Base-by-base conservation (phyloP, 2,113 vertebrate genomes). In the Pseudorectes ferrugineus region DNA sequence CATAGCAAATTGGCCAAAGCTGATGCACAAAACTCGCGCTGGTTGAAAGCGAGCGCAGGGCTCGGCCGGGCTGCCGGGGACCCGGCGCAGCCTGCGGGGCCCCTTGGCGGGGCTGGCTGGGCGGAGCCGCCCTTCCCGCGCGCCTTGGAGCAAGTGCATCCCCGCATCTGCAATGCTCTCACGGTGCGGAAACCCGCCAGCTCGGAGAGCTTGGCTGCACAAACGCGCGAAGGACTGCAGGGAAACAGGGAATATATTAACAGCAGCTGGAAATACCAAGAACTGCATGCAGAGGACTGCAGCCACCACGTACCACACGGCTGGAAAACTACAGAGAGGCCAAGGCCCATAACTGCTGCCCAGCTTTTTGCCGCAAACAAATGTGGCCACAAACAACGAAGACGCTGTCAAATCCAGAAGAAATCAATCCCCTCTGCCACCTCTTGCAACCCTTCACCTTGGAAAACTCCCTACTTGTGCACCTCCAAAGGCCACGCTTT, bases 1-100 rank as follows among this genome's bases (percentile, higher is more conserved):
- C 98, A 98, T 97, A 98, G 98, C 98, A 96, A 98, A 98, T 92
- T 85, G 97, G 96, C 98, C 97, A 89, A 80, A 96, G 96, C 93
- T 85, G 95, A 97, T 52, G 80, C 95, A 94, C 93, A 98, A 55
- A 48, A 94, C 89, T 93, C 72, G 89, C 68, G 79, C 95, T 95
- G 84, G 97, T 97, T 95, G 98, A 97, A 95, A 96, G 98, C 54
- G 68, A 97, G 97, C 8, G 15, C 85, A 36, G 94, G 85, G 83
- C 86, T 93, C 63, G 5, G 77, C 43, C 5, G 72, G 68, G 84
- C 96, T 88, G 96, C 98, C 58, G 96, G 92, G 95, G 97, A 96
- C 58, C 59, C 46, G 73, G 93, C 17, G 35, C 91, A 74, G 95
- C 94, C 97, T 40, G 40, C 10, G 29, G 97, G 97, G 96, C 92